Percentiles rank a stretch among this genome's conserved stretches.
These are phyloP conservation scores for Ophthalmolycus amberensis DNA, from an alignment of 2,113 vertebrate species.

Conservation along the genomic window DNA sequence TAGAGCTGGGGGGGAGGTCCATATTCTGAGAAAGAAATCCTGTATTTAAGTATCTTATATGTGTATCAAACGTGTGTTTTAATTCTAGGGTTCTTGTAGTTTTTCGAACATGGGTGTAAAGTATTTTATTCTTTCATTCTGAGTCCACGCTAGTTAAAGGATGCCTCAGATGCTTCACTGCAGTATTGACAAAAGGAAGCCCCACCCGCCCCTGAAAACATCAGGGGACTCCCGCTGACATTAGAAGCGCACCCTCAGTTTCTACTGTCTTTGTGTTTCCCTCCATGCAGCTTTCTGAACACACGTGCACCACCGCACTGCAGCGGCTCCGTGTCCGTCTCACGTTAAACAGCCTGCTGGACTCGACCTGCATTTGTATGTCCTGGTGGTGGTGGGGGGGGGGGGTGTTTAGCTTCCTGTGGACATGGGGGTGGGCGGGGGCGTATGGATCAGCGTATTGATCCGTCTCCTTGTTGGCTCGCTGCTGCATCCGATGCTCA, in stretches of 20 bases:
- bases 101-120: no score
- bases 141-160: neutral
- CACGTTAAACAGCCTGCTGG: constrained; percentile 1
- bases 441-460: constrained; percentile 37
- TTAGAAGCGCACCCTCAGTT: constrained; percentile 33
- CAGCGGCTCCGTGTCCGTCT: constrained; percentile 6
- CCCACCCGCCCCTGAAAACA: constrained; percentile 30
- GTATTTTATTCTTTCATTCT: neutral
- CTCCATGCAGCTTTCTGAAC: constrained; percentile 1
- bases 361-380: constrained; percentile 22
- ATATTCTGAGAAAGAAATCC: no score
- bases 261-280: constrained; percentile 4
- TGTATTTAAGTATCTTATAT: neutral
- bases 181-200: constrained; percentile 4
- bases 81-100: neutral
- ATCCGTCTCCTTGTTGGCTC: constrained; percentile 34
- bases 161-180: constrained; percentile 6
- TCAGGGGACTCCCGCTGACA: constrained; percentile 28
- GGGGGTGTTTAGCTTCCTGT: constrained; percentile 39
- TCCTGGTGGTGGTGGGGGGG: neutral
- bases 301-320: constrained; percentile 9
- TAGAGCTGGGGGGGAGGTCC: no score
- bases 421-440: constrained; percentile 7
- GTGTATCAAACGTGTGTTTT: neutral
- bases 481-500: neutral